A percentile compares a stretch with the other conserved stretches of the same genome.
Evolutionary conservation across 2,888 invertebrate species (phyloP).

Genomic region (Amaurobius ferox): DNA sequence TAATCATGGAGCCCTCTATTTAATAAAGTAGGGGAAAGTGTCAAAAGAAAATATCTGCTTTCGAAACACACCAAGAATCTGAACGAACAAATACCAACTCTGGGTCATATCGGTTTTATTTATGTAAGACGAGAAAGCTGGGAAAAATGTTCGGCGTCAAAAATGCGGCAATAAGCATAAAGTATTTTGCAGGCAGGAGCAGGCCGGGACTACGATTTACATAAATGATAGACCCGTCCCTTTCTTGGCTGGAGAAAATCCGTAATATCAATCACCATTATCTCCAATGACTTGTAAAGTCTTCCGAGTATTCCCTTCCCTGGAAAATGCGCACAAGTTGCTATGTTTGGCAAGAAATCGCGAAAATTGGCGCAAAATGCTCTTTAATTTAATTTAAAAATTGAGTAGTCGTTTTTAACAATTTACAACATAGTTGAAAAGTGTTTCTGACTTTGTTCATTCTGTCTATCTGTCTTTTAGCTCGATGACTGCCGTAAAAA

Average conservation of each 20-base stretch:
- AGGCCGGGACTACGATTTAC: slow-evolving; percentile 53
- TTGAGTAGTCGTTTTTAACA: too few species aligned
- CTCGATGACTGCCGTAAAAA: too few species aligned
- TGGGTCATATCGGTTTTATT: slow-evolving; percentile 64
- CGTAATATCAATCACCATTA: slow-evolving; percentile 70
- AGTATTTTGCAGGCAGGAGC: slow-evolving; percentile 52
- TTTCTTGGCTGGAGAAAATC: slow-evolving; percentile 61
- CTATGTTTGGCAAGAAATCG: background rate
- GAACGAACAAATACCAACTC: slow-evolving; percentile 58
- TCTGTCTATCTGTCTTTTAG: too few species aligned
- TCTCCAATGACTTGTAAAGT: slow-evolving; percentile 72
- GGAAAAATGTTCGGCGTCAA: slow-evolving; percentile 67
- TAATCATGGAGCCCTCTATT: slow-evolving; percentile 52
- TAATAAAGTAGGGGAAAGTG: slow-evolving; percentile 48
- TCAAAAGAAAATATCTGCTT: slow-evolving; percentile 24
- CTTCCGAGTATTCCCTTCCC: slow-evolving; percentile 43
- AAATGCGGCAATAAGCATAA: slow-evolving; percentile 71
- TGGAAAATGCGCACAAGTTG: background rate
- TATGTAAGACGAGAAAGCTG: slow-evolving; percentile 64
- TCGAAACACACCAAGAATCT: background rate
- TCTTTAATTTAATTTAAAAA: too few species aligned
- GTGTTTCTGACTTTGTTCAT: too few species aligned
- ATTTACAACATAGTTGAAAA: too few species aligned
- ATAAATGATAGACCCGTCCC: slow-evolving; percentile 70
- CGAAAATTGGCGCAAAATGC: slow-evolving; percentile 28